Evolutionary conservation across 2,888 invertebrate genomes (phyloP).

Genomic region (Tinea semifulvella): DNA sequence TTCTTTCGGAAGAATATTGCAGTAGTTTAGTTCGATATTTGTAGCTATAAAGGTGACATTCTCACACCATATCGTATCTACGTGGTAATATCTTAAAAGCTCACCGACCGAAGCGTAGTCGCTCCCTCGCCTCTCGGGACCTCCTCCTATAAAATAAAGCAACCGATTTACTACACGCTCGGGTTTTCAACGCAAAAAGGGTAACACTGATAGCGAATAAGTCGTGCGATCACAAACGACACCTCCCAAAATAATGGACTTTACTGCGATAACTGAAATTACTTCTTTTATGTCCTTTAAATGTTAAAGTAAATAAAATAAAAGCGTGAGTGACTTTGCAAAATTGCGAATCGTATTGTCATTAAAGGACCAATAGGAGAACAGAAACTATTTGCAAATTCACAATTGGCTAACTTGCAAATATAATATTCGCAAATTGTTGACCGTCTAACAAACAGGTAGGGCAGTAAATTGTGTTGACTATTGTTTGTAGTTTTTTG

Average conservation of each 20-base stretch:
- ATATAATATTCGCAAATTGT: slow-evolving; percentile 52
- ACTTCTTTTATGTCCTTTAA: slow-evolving; percentile 5
- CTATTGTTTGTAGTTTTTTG: slow-evolving; percentile 9
- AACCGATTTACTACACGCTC: slow-evolving; percentile 59
- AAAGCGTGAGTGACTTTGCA: slow-evolving; percentile 1
- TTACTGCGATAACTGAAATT: slow-evolving; percentile 14
- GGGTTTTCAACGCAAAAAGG: slow-evolving; percentile 52
- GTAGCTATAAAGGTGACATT: slow-evolving; percentile 29
- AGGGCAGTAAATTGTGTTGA: not conserved
- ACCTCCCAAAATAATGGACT: slow-evolving; percentile 12
- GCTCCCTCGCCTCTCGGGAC: slow-evolving; percentile 37
- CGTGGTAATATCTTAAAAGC: slow-evolving; percentile 54
- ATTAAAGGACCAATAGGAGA: slow-evolving; percentile 40
- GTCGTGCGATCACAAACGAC: slow-evolving; percentile 33
- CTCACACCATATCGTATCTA: slow-evolving; percentile 32
- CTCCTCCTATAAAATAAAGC: slow-evolving; percentile 63
- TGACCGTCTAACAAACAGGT: slow-evolving; percentile 9
- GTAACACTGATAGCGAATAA: slow-evolving; percentile 53
- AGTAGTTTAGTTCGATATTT: not conserved
- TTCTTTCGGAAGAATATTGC: too few species aligned
- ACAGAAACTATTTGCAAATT: slow-evolving; percentile 31
- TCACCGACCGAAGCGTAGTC: slow-evolving; percentile 35
- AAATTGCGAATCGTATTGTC: slow-evolving; percentile 9
- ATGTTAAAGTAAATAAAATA: not conserved
- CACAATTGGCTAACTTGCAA: slow-evolving; percentile 55